phyloP scores from a whole-genome alignment of 2,888 invertebrate species.

The Himalopsyche kuldschensis region DNA sequence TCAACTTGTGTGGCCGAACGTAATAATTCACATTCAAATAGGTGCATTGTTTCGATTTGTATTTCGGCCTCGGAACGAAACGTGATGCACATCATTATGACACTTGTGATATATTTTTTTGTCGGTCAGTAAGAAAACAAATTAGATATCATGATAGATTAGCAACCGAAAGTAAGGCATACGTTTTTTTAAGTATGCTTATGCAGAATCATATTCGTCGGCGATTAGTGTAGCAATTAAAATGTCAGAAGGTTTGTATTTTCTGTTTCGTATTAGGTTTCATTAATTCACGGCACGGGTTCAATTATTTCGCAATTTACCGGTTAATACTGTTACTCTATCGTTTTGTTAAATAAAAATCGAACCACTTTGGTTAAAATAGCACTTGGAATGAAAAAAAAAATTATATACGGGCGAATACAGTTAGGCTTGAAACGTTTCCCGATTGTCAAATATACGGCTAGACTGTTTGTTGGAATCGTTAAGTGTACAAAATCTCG shows the following conservation, averaged over 20 bases:
- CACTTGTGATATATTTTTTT: not conserved
- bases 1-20: not conserved
- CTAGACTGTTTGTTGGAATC: not conserved
- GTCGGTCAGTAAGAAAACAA: not conserved
- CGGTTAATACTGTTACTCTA: not conserved
- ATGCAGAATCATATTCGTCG: too few relatives aligned
- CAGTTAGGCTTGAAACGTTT: not conserved
- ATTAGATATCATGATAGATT: too few relatives aligned
- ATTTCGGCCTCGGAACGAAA: not conserved
- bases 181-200: too few relatives aligned
- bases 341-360: not conserved
- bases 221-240: too few relatives aligned
- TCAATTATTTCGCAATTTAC: not conserved
- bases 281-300: not conserved
- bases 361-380: not conserved
- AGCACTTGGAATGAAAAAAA: not conserved
- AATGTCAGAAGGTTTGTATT: too few relatives aligned
- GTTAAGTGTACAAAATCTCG: not conserved
- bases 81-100: not conserved
- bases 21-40: not conserved
- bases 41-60: not conserved
- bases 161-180: too few relatives aligned
- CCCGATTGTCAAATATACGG: not conserved
- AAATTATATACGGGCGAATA: not conserved
- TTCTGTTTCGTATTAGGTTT: not conserved